phyloP scores from a whole-genome alignment of 2,113 vertebrate genomes.

The Indicator indicator region DNA sequence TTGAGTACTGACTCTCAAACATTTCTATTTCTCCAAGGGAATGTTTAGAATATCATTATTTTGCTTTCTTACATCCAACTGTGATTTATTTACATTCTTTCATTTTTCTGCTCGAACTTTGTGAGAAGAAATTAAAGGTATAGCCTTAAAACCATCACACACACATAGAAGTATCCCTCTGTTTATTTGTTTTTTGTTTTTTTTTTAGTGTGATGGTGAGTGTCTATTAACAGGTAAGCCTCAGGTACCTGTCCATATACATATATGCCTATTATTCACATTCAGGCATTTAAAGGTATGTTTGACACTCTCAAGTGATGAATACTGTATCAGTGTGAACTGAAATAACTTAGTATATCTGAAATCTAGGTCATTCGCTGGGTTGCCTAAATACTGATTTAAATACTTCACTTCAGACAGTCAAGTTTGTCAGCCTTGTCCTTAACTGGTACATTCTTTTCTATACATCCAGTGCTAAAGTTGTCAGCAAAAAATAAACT shows the following conservation, averaged over 20 bases:
- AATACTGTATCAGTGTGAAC: not conserved
- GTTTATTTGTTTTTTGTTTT: not conserved
- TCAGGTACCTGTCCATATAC: not conserved
- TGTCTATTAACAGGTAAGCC: not conserved
- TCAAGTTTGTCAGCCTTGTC: not conserved
- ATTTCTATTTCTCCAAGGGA: no score
- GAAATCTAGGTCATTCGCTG: not conserved
- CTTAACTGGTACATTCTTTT: not conserved
- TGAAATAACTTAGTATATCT: not conserved
- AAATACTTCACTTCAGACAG: not conserved
- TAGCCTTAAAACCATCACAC: no score
- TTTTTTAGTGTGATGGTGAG: not conserved
- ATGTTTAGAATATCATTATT: no score
- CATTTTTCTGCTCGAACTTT: no score
- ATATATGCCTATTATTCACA: not conserved
- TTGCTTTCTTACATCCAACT: no score
- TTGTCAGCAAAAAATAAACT: not conserved
- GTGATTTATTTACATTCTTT: no score
- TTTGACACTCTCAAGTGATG: not conserved
- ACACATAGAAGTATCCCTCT: not conserved
- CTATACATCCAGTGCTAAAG: not conserved
- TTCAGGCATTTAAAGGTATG: not conserved
- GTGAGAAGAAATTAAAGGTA: no score
- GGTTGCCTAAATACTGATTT: not conserved
- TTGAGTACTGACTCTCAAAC: no score